Evolutionary conservation across 1,140 invertebrate species (phyloP).

Genomic region (Temnothorax curvispinosus): DNA sequence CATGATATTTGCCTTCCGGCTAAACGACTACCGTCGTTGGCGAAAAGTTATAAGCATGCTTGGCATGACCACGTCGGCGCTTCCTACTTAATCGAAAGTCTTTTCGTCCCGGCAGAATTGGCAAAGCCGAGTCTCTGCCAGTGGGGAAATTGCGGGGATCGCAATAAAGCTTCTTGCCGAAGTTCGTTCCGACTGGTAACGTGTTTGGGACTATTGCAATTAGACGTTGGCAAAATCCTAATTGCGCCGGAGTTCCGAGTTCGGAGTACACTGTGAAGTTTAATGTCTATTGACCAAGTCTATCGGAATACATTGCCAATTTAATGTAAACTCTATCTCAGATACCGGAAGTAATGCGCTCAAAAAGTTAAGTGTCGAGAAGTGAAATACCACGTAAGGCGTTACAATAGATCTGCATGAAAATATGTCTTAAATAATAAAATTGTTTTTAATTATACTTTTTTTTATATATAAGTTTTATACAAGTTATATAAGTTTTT

Average conservation of each 20-base stretch:
- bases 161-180: slow-evolving; percentile 50
- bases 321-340: neutral
- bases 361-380: neutral
- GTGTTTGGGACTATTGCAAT: slow-evolving; percentile 54
- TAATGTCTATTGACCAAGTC: slow-evolving; percentile 18
- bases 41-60: slow-evolving; percentile 45
- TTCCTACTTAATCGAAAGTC: slow-evolving; percentile 53
- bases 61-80: neutral
- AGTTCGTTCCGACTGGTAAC: slow-evolving; percentile 45
- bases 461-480: no score
- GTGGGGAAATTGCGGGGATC: slow-evolving; percentile 46
- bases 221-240: slow-evolving; percentile 50
- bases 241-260: neutral
- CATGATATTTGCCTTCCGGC: neutral
- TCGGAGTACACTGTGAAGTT: neutral
- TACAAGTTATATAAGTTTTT: neutral
- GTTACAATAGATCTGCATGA: neutral
- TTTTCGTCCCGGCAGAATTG: slow-evolving; percentile 26
- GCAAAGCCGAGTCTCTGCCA: slow-evolving; percentile 34
- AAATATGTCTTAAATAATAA: neutral
- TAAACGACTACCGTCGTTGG: neutral
- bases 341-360: neutral
- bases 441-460: neutral
- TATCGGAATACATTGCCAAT: slow-evolving; percentile 16
- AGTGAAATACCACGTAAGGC: neutral